These are phyloP conservation scores for Perca fluviatilis DNA, from an alignment of 2,113 vertebrate species.

Conservation along the genomic window DNA sequence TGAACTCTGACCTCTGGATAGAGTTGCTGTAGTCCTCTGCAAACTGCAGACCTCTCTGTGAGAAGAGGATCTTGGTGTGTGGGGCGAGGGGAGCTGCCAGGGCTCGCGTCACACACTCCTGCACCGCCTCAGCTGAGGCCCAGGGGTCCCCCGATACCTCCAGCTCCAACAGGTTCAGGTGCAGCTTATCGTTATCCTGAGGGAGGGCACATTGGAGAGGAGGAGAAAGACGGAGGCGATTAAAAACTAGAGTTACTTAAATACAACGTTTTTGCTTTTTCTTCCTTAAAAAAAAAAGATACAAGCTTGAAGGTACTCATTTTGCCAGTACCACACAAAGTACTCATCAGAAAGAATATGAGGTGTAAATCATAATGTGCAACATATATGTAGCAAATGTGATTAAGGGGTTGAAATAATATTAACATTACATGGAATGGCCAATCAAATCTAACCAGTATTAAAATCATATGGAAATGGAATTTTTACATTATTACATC, in stretches of 20 bases:
- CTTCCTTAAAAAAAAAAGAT: too few species aligned
- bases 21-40: constrained; percentile 88
- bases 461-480: not conserved
- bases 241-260: not conserved
- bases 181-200: constrained; percentile 87
- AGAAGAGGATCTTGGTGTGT: constrained; percentile 86
- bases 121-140: constrained; percentile 82
- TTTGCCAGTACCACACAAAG: not conserved
- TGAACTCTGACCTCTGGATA: constrained; percentile 82
- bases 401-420: not conserved
- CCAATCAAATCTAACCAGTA: not conserved
- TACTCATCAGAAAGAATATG: not conserved
- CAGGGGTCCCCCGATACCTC: constrained; percentile 84
- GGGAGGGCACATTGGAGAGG: not conserved
- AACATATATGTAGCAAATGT: too few species aligned
- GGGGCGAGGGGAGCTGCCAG: constrained; percentile 85
- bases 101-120: constrained; percentile 87
- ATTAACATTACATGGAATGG: not conserved
- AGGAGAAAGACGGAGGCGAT: not conserved
- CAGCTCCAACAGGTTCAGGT: constrained; percentile 88
- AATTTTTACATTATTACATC: not conserved
- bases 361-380: not conserved
- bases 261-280: too few species aligned
- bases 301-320: not conserved
- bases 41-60: constrained; percentile 88